A percentile compares a stretch with the other conserved stretches of the same genome.
phyloP scores from a whole-genome alignment of 2,113 vertebrate species.

The Glaucomys volans region DNA sequence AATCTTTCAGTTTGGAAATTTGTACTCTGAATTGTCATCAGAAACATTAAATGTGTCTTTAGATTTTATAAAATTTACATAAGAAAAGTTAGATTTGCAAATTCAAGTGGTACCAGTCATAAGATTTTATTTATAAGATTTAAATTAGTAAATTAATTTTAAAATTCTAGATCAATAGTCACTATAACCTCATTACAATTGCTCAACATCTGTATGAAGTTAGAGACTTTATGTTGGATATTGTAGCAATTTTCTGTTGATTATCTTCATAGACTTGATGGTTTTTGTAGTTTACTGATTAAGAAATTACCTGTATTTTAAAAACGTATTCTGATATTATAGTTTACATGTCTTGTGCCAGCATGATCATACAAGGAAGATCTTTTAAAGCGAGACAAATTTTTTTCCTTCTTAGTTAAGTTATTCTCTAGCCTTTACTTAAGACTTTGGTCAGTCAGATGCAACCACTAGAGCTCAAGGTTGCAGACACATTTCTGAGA shows the following conservation, averaged over 20 bases:
- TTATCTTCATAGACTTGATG: not conserved
- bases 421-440: not conserved
- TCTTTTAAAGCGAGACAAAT: not conserved
- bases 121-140: not conserved
- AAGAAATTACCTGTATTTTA: not conserved
- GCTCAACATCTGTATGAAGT: not conserved
- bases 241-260: not conserved
- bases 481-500: not conserved
- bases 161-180: not conserved
- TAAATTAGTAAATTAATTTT: not conserved
- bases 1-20: not conserved
- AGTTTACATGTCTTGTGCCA: not conserved
- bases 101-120: not conserved
- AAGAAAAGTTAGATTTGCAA: not conserved
- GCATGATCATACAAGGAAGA: not conserved
- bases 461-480: not conserved
- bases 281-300: not conserved
- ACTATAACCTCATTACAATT: not conserved
- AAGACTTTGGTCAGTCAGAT: not conserved
- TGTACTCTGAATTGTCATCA: not conserved
- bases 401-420: not conserved
- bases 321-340: not conserved
- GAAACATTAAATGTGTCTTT: not conserved
- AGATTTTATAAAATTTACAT: not conserved
- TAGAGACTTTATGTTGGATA: not conserved